Evolutionary conservation across 2,113 vertebrate genomes (phyloP), one percentile per base, ranked within the genome.

Genomic region (Aptenodytes forsteri): DNA sequence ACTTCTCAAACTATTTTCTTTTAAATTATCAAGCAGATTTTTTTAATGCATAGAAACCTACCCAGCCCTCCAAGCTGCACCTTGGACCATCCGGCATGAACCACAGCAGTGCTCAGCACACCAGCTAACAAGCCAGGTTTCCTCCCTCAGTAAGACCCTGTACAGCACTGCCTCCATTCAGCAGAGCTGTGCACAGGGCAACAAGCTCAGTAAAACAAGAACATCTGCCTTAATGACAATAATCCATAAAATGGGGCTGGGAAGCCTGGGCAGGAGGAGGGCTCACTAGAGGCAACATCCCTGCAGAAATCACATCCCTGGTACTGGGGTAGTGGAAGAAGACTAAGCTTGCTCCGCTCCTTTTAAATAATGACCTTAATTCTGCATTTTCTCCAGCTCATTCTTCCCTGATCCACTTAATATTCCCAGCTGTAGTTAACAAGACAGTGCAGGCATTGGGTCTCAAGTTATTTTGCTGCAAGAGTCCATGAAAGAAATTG

Each of bases 311-410:
- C 36, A 3, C 4, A 0, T 3, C 15, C 34, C 44, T 3, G 0
- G 3, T 2, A 10, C 27, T 1, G 0, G 3, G 11, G 13, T 2
- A 3, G 6, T 1, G 0, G 2, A 5, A 23, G 6, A 17, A 38
- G 3, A 8, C 0, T 0, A 0, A 3, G 0, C 1, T 17, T 47
- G 3, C 32, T 25, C n/a, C 1, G 0, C 40, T 27, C 9, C 46
- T 6, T 9, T 61, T 55, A 82, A 56, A 6, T 1, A n/a, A 16
- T 3, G 29, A 10, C 69, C 30, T 4, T 40, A 58, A 55, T 27
- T 23, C 29, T 23, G 40, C 16, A 29, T 83, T 52, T 21, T 2
- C 73, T 73, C 20, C 72, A 91, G 67, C 79, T 94, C 79, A 13
- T 11, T 29, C 59, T 32, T 17, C 65, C 83, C 7, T 5, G 3